Conservation (phyloP, 2,113 vertebrate species). For the Cebus imitator region DNA sequence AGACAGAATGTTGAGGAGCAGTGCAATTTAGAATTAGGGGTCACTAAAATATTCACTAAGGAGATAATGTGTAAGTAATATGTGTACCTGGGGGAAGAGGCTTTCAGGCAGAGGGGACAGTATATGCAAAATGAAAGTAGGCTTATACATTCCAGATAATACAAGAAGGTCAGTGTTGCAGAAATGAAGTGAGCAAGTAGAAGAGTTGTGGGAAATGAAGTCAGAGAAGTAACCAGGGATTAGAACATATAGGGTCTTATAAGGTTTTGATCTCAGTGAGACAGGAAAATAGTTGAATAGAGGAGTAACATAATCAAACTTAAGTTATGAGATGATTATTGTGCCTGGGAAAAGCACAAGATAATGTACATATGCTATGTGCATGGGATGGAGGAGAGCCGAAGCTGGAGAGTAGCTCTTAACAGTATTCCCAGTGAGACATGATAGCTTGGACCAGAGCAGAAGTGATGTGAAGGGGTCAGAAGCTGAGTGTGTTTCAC, state of each 20-base stretch:
- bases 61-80: neutral
- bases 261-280: neutral
- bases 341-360: neutral
- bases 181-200: neutral
- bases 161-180: neutral
- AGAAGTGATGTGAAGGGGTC: neutral
- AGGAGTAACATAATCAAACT: neutral
- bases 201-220: neutral
- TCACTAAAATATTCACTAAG: neutral
- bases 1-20: neutral
- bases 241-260: neutral
- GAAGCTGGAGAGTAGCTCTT: neutral
- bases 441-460: neutral
- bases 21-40: neutral
- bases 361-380: accelerated
- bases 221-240: neutral
- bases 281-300: neutral
- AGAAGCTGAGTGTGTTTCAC: neutral
- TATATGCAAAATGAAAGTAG: neutral
- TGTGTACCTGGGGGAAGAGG: neutral
- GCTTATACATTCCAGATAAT: neutral
- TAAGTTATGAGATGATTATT: neutral
- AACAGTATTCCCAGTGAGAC: neutral
- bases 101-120: neutral
- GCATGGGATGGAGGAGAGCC: accelerated